phyloP scores from a whole-genome alignment of 2,797 vertebrate genomes.

The Etheostoma nigrum region DNA sequence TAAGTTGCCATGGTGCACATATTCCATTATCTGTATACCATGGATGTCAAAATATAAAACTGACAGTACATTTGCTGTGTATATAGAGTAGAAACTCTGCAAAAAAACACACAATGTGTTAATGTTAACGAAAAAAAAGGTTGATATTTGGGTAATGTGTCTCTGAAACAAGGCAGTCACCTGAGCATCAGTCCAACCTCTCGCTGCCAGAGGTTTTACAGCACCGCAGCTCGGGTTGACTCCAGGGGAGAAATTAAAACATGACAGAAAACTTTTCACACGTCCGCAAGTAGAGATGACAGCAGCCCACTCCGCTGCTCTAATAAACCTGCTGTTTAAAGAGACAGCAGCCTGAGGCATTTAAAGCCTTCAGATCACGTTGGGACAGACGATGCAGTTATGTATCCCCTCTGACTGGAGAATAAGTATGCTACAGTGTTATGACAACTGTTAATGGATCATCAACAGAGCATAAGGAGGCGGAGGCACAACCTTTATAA shows the following conservation, averaged over 20 bases:
- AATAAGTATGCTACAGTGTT: constrained; percentile 43
- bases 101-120: background rate
- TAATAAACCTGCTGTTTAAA: constrained; percentile 52
- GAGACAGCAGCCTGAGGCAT: constrained; percentile 26
- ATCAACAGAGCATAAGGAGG: constrained; percentile 36
- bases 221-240: constrained; percentile 8
- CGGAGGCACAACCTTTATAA: constrained; percentile 46
- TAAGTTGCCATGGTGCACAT: constrained; percentile 73
- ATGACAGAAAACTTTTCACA: constrained; percentile 37
- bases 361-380: constrained; percentile 24
- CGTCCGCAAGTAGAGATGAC: constrained; percentile 35
- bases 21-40: constrained; percentile 48
- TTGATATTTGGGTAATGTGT: constrained; percentile 1
- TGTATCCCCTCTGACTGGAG: constrained; percentile 23
- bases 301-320: constrained; percentile 32
- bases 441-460: constrained; percentile 61
- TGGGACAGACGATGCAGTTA: constrained; percentile 33
- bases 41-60: constrained; percentile 37
- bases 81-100: background rate
- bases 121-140: constrained; percentile 8
- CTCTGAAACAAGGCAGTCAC: constrained; percentile 24
- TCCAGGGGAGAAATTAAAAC: constrained; percentile 36
- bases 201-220: background rate
- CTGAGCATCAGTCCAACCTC: constrained; percentile 21
- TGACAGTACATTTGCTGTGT: background rate